phyloP scores from a whole-genome alignment of 2,888 invertebrate genomes.

The Cephus runcator region DNA sequence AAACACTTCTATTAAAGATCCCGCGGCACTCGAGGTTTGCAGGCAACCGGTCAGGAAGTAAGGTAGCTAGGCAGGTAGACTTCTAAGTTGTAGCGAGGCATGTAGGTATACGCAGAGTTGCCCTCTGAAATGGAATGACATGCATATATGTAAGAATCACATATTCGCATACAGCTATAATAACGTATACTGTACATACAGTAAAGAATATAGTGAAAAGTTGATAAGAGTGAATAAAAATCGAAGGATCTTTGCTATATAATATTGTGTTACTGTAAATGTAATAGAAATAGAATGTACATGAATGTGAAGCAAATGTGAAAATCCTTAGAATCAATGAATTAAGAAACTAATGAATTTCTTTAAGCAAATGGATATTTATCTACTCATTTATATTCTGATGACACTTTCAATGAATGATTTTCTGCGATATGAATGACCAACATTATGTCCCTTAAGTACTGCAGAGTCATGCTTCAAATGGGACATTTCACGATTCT shows the following conservation, averaged over 20 bases:
- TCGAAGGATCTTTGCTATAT: background rate
- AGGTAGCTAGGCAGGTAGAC: background rate
- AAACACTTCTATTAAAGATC: background rate
- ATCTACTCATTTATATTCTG: background rate
- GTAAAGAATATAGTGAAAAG: background rate
- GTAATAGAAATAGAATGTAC: background rate
- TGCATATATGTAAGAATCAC: background rate
- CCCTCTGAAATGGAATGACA: background rate
- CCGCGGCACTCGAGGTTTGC: background rate
- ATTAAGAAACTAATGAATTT: background rate
- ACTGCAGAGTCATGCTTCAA: background rate
- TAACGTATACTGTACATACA: background rate
- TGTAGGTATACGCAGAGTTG: background rate
- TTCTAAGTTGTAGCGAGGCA: background rate
- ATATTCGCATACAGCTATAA: background rate
- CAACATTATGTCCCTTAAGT: background rate
- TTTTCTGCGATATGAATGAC: background rate
- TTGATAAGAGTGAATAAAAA: background rate
- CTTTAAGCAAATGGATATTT: background rate
- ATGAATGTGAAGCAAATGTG: background rate
- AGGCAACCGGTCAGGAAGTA: background rate
- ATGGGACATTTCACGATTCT: background rate
- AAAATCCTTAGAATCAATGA: background rate
- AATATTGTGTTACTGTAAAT: no score
- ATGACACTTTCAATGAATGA: background rate